A percentile compares a stretch with the other conserved stretches of the same genome.
These are phyloP conservation scores for Planiliza haematocheilus DNA, from an alignment of 2,113 vertebrate genomes.

Conservation along the genomic window DNA sequence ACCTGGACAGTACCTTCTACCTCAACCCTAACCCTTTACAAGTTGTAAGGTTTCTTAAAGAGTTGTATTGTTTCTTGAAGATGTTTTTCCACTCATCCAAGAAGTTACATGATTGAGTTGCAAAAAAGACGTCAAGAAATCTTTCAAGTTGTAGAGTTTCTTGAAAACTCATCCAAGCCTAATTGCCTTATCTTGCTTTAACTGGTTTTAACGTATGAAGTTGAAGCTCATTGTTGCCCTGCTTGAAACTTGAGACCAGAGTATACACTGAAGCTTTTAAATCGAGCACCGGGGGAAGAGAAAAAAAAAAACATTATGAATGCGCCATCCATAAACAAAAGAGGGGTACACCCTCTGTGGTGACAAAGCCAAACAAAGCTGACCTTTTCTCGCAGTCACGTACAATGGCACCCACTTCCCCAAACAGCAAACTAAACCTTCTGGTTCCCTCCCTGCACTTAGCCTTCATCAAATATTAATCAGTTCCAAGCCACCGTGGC, in stretches of 20 bases:
- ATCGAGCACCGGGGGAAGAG: background rate
- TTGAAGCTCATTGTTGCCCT: background rate
- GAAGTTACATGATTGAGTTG: no score
- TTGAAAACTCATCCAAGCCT: no score
- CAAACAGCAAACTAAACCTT: slow-evolving; percentile 50
- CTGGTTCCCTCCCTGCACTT: slow-evolving; percentile 63
- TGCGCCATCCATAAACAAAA: slow-evolving; percentile 7
- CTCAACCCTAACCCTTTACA: no score
- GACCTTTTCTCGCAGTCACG: slow-evolving; percentile 69
- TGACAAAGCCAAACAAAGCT: slow-evolving; percentile 64
- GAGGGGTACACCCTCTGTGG: background rate
- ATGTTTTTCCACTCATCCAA: no score
- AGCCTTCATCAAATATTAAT: slow-evolving; percentile 76
- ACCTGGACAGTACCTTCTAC: no score
- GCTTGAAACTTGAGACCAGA: background rate
- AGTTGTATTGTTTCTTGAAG: no score
- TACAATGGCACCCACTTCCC: slow-evolving; percentile 58
- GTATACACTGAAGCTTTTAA: slow-evolving; percentile 22
- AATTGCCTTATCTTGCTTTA: no score
- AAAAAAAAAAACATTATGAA: slow-evolving; percentile 8
- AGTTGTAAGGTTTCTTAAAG: no score
- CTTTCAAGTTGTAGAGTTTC: no score
- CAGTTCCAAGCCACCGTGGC: slow-evolving; percentile 49
- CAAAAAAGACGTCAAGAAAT: no score
- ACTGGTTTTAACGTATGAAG: no score